Evolutionary conservation across 2,888 invertebrate species (phyloP).

Genomic region (Chymomyza amoena): DNA sequence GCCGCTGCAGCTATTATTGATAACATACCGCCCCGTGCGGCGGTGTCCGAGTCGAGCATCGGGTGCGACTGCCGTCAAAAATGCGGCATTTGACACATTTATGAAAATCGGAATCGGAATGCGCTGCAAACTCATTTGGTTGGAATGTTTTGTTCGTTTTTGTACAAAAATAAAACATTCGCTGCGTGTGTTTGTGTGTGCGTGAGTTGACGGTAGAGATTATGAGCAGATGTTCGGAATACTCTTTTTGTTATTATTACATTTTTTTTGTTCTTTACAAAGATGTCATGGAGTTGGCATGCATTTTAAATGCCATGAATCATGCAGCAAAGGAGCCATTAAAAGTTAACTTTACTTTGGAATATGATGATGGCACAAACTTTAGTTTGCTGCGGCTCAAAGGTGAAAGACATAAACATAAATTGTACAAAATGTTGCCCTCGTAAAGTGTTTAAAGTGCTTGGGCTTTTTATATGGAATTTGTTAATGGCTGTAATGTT

Average conservation of each 20-base stretch:
- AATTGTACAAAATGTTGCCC: constrained; percentile 20
- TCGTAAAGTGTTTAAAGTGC: constrained; percentile 23
- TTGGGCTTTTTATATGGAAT: constrained; percentile 43
- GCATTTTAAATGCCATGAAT: background rate
- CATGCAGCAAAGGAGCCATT: background rate
- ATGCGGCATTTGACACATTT: constrained; percentile 72
- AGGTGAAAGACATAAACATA: constrained; percentile 59
- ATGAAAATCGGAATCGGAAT: constrained; percentile 72
- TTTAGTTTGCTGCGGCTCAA: constrained; percentile 28
- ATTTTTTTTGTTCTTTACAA: background rate
- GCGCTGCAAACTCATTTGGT: constrained; percentile 68
- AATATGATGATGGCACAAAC: background rate
- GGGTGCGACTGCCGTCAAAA: constrained; percentile 50
- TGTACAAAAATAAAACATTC: constrained; percentile 49
- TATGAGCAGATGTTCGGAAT: background rate
- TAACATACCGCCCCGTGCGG: constrained; percentile 36
- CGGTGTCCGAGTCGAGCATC: constrained; percentile 20
- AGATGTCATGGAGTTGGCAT: background rate
- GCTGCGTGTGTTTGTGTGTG: constrained; percentile 22
- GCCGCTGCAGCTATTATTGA: constrained; percentile 29
- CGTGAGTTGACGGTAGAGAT: constrained; percentile 20
- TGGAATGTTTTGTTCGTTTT: constrained; percentile 58
- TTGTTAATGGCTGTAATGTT: constrained; percentile 42
- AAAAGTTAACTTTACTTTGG: background rate
- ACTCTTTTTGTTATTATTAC: constrained; percentile 1